Conservation (phyloP, 2,888 invertebrate species). For the Taenaris catops region DNA sequence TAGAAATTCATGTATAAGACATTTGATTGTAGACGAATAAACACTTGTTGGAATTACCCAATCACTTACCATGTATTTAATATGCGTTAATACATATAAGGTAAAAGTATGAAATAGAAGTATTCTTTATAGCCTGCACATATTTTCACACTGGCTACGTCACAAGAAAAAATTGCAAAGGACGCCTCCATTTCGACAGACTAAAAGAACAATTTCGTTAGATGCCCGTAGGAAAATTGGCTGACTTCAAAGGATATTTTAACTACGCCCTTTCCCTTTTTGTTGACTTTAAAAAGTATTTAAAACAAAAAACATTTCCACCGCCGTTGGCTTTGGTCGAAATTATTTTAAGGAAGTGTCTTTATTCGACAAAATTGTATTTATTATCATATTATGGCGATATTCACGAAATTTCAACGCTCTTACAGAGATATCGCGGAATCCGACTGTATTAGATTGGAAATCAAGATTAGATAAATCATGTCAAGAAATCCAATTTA, state of each 20-base stretch:
- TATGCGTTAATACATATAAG: too few species aligned
- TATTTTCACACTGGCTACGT: conserved; percentile 30
- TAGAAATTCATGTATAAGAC: too few species aligned
- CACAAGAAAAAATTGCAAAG: conserved; percentile 50
- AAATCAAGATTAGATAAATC: conserved; percentile 36
- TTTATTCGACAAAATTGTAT: conserved; percentile 13
- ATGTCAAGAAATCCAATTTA: conserved; percentile 43
- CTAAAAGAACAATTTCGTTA: conserved; percentile 75
- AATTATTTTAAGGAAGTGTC: conserved; percentile 23
- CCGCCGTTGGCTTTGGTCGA: conserved; percentile 19
- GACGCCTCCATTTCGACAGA: conserved; percentile 63
- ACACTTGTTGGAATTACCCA: too few species aligned
- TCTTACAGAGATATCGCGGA: neutral
- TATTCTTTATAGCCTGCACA: too few species aligned
- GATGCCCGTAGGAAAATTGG: conserved; percentile 65
- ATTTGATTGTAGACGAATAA: too few species aligned
- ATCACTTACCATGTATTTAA: too few species aligned
- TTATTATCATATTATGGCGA: conserved; percentile 8
- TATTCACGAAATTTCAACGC: conserved; percentile 18
- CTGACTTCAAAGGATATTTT: conserved; percentile 71
- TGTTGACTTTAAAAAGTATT: conserved; percentile 61
- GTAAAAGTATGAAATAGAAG: too few species aligned
- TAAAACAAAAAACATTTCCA: conserved; percentile 34
- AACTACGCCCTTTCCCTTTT: conserved; percentile 59
- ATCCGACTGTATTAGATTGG: conserved; percentile 12